Conservation (phyloP, 2,113 vertebrate species). For the Hydropotes inermis region DNA sequence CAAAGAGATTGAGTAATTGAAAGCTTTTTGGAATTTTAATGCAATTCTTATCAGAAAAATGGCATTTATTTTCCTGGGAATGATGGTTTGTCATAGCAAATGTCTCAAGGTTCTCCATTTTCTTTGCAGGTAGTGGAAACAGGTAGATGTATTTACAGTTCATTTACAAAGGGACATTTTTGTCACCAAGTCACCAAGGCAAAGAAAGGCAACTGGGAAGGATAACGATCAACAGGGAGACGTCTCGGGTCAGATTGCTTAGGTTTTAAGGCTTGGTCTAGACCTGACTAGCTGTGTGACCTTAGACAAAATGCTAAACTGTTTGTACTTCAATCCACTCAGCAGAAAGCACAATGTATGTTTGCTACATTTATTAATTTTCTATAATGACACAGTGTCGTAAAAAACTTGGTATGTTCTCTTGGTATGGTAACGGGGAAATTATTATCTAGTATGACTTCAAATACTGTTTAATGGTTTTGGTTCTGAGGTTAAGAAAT, state of each 20-base stretch:
- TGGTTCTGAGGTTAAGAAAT: neutral
- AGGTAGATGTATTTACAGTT: neutral
- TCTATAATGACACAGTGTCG: neutral
- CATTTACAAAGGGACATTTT: neutral
- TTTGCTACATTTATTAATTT: neutral
- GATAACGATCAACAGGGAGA: neutral
- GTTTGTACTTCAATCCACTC: neutral
- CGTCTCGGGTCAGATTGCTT: neutral
- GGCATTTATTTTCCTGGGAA: neutral
- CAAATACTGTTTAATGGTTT: neutral
- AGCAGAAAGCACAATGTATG: neutral
- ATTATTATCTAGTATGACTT: neutral
- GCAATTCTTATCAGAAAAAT: neutral
- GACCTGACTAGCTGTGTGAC: neutral
- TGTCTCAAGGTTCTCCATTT: neutral
- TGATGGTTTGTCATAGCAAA: neutral
- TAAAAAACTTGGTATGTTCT: neutral
- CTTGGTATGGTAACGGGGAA: neutral
- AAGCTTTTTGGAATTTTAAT: conserved; percentile 29
- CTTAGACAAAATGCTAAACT: neutral
- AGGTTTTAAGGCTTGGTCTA: neutral
- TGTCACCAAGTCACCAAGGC: neutral
- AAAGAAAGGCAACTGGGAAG: neutral
- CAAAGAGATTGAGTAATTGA: neutral
- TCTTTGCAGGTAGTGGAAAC: neutral